phyloP scores from a whole-genome alignment of 1,140 invertebrate genomes.

The Nephila pilipes region DNA sequence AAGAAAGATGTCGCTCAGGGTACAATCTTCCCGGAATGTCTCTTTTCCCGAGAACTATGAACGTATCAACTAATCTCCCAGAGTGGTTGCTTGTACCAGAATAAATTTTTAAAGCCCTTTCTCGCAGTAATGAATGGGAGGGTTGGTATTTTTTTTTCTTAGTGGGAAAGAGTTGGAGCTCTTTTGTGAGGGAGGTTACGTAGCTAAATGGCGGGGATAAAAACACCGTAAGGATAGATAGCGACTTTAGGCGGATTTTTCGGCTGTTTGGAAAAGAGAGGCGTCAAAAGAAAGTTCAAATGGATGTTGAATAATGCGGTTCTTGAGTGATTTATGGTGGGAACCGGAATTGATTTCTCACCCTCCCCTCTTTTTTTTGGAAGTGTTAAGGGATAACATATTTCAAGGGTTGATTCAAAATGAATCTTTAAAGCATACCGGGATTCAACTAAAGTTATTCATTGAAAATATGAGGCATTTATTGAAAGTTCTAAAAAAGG shows the following conservation, averaged over 20 bases:
- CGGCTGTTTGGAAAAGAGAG: neutral
- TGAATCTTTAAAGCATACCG: neutral
- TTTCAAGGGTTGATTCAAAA: neutral
- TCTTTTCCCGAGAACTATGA: neutral
- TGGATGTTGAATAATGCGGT: neutral
- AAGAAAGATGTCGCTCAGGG: neutral
- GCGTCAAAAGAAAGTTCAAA: neutral
- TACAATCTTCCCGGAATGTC: neutral
- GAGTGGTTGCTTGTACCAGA: neutral
- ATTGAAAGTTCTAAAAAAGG: neutral
- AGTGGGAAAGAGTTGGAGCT: neutral
- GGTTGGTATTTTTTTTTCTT: neutral
- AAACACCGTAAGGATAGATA: neutral
- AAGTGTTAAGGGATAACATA: neutral
- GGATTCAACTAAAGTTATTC: neutral
- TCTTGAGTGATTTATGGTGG: neutral
- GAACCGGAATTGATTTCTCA: neutral
- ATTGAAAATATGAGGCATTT: neutral
- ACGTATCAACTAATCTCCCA: constrained; percentile 16
- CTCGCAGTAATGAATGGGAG: neutral
- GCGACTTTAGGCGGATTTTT: neutral
- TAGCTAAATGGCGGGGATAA: neutral
- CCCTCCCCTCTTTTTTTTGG: neutral
- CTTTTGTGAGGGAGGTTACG: neutral
- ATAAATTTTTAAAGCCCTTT: constrained; percentile 24